phyloP scores from a whole-genome alignment of 2,113 vertebrate species.

The Pluvianellus socialis region DNA sequence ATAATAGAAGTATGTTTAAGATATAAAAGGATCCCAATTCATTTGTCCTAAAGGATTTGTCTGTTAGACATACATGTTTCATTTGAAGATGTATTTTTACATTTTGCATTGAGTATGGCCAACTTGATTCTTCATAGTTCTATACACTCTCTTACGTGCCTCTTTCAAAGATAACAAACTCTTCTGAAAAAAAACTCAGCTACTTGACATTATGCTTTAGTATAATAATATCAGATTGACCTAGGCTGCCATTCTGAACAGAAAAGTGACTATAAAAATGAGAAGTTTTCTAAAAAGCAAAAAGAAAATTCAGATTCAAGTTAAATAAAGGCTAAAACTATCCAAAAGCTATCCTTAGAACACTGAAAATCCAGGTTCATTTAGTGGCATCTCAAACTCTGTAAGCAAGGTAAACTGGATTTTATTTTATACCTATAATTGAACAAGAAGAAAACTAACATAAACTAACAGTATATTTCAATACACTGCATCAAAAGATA shows the following conservation, averaged over 20 bases:
- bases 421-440: background rate
- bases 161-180: background rate
- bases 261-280: background rate
- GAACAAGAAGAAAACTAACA: background rate
- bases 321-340: background rate
- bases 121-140: background rate
- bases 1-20: background rate
- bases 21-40: background rate
- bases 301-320: background rate
- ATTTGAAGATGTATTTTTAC: background rate
- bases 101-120: background rate
- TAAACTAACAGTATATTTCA: background rate
- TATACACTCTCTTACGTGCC: background rate
- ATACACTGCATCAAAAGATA: background rate
- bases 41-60: background rate
- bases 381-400: background rate
- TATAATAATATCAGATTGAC: background rate
- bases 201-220: background rate
- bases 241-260: background rate
- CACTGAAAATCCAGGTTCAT: background rate
- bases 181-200: background rate
- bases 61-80: background rate
- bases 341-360: background rate
- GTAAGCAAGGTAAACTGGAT: background rate
- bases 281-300: background rate